Evolutionary conservation across 2,888 invertebrate genomes (phyloP).

Genomic region (Chloromyia formosa): DNA sequence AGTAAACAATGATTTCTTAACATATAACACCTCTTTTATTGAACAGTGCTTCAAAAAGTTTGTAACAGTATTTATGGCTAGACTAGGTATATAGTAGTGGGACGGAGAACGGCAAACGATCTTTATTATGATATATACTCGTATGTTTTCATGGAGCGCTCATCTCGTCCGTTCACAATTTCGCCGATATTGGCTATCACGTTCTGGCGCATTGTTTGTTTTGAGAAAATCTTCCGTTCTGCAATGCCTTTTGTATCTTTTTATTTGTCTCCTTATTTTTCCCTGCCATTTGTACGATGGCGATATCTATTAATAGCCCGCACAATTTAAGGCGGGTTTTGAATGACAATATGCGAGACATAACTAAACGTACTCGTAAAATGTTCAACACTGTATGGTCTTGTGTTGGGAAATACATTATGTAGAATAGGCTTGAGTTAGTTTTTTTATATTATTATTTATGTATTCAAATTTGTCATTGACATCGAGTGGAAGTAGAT

Average conservation of each 20-base stretch:
- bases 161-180: too few relatives aligned
- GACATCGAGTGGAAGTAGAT: constrained; percentile 7
- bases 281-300: not conserved
- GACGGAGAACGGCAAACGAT: too few relatives aligned
- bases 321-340: not conserved
- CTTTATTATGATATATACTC: too few relatives aligned
- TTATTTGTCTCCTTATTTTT: not conserved
- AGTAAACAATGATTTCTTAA: too few relatives aligned
- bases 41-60: too few relatives aligned
- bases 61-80: too few relatives aligned
- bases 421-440: too few relatives aligned
- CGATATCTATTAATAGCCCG: constrained; percentile 21
- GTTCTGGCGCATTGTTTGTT: constrained; percentile 4
- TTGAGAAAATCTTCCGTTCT: constrained; percentile 10
- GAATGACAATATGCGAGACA: constrained; percentile 16
- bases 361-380: constrained; percentile 9
- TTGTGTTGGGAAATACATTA: constrained; percentile 1
- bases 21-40: too few relatives aligned
- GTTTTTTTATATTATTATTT: constrained; percentile 11
- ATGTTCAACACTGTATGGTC: too few relatives aligned
- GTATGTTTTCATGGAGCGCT: too few relatives aligned
- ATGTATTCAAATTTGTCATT: not conserved
- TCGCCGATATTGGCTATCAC: not conserved
- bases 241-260: not conserved
- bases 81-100: too few relatives aligned